These are phyloP conservation scores for Vesta saturnalis DNA, from an alignment of 2,888 invertebrate genomes.

Conservation along the genomic window DNA sequence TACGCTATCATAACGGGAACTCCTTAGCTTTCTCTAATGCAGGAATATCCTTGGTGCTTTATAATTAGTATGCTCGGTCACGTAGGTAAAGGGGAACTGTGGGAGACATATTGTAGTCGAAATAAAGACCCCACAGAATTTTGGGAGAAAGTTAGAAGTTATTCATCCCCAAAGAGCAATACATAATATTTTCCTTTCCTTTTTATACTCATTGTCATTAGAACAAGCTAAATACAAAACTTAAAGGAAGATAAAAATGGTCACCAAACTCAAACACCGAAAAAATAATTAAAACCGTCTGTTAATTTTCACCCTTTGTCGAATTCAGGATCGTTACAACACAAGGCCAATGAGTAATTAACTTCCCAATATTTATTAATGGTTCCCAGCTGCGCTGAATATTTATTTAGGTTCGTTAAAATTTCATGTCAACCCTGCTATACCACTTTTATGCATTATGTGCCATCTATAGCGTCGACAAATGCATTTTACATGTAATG, in stretches of 20 bases:
- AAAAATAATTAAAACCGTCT: conserved; percentile 32
- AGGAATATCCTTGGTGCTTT: conserved; percentile 29
- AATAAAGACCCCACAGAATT: conserved; percentile 31
- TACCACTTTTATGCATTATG: conserved; percentile 20
- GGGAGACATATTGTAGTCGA: conserved; percentile 31
- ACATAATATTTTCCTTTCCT: conserved; percentile 20
- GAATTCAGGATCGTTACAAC: conserved; percentile 28
- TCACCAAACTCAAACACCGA: conserved; percentile 15
- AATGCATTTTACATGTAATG: conserved; percentile 32
- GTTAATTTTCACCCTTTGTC: conserved; percentile 29
- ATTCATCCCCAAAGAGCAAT: conserved; percentile 24
- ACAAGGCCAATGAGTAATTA: conserved; percentile 31
- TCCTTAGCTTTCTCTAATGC: conserved; percentile 34
- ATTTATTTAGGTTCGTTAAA: conserved; percentile 36
- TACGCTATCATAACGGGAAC: conserved; percentile 33
- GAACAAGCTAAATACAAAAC: conserved; percentile 17
- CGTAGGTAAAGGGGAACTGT: conserved; percentile 26
- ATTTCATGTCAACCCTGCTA: conserved; percentile 27
- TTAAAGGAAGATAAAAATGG: conserved; percentile 20
- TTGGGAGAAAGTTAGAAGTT: conserved; percentile 22
- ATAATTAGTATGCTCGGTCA: conserved; percentile 36
- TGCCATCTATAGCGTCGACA: conserved; percentile 17
- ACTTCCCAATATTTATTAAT: conserved; percentile 36
- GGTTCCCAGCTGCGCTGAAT: conserved; percentile 31
- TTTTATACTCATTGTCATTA: conserved; percentile 23